These are phyloP conservation scores for Timandra comae DNA, from an alignment of 2,888 invertebrate species.

Conservation along the genomic window DNA sequence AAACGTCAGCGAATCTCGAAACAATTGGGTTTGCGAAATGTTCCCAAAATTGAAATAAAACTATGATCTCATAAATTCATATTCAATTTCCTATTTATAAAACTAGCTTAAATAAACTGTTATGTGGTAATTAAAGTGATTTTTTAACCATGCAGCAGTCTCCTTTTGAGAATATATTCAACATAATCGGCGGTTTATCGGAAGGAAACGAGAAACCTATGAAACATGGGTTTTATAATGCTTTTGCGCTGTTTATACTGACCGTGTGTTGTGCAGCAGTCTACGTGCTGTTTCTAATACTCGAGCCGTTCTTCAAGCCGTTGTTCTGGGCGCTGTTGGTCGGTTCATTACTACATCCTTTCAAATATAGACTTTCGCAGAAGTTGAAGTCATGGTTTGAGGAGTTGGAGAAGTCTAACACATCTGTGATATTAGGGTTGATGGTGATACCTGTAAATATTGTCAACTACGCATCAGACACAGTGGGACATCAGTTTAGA, in stretches of 20 bases:
- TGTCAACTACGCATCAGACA: conserved; percentile 84
- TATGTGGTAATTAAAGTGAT: too few species aligned
- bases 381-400: conserved; percentile 88
- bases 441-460: conserved; percentile 84
- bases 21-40: too few species aligned
- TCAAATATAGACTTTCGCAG: conserved; percentile 88
- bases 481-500: conserved; percentile 82
- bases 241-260: conserved; percentile 87
- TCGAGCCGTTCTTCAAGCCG: conserved; percentile 95
- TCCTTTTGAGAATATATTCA: conserved; percentile 81
- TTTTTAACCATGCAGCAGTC: conserved; percentile 63
- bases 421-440: conserved; percentile 78
- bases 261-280: conserved; percentile 81
- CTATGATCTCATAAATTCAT: too few species aligned
- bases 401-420: conserved; percentile 79
- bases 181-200: conserved; percentile 81
- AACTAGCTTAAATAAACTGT: too few species aligned
- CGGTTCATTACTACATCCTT: conserved; percentile 97
- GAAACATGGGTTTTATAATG: conserved; percentile 94
- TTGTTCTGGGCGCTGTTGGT: conserved; percentile 96
- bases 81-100: too few species aligned
- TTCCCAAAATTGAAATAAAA: too few species aligned
- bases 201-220: conserved; percentile 91
- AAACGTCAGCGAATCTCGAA: too few species aligned
- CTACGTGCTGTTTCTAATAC: conserved; percentile 87